phyloP scores from a whole-genome alignment of 2,888 invertebrate species.

The Zygothrica quintamaculata region DNA sequence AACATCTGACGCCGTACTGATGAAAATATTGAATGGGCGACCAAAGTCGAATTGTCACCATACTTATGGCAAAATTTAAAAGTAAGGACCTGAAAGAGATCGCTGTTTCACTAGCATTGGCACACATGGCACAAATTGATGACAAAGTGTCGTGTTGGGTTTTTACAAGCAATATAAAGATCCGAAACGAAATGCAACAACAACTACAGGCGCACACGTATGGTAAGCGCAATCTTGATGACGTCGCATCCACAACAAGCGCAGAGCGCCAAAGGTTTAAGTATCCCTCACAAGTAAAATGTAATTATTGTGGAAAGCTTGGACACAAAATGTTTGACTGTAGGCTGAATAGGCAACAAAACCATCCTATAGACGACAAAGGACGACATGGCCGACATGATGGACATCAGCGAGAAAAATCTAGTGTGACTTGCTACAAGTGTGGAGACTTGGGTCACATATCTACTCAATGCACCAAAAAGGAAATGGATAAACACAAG shows the following conservation, averaged over 20 bases:
- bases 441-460: not conserved
- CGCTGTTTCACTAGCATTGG: conserved; percentile 2
- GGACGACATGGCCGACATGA: conserved; percentile 3
- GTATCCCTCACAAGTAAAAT: too few species aligned
- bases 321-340: not conserved
- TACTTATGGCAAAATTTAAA: not conserved
- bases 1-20: too few species aligned
- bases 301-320: too few species aligned
- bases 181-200: conserved; percentile 10
- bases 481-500: not conserved
- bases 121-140: conserved; percentile 8
- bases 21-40: too few species aligned
- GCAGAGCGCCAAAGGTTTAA: too few species aligned
- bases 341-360: not conserved
- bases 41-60: not conserved
- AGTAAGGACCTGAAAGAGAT: too few species aligned
- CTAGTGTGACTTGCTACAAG: conserved; percentile 3
- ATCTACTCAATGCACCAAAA: conserved; percentile 1
- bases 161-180: conserved; percentile 10
- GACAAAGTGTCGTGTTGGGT: conserved; percentile 11
- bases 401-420: conserved; percentile 2
- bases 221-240: too few species aligned
- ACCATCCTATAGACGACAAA: not conserved
- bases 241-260: too few species aligned
- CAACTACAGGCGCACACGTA: too few species aligned